phyloP scores from a whole-genome alignment of 2,797 vertebrate species.

The Gephyroberyx darwinii region DNA sequence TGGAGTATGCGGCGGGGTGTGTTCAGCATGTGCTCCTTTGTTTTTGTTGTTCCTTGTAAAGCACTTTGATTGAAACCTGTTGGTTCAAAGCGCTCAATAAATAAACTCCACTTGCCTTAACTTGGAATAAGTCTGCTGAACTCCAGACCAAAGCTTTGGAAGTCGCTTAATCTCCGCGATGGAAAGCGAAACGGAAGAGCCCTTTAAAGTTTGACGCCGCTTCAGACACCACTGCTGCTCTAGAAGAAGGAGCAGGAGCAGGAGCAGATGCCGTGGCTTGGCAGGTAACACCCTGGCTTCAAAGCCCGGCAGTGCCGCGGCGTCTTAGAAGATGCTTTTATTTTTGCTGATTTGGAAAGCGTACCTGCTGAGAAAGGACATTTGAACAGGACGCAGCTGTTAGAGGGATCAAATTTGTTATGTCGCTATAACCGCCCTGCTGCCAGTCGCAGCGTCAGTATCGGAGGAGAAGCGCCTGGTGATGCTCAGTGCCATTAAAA shows the following conservation, averaged over 20 bases:
- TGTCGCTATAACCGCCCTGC: constrained; percentile 12
- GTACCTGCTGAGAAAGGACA: not conserved
- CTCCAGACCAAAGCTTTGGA: not conserved
- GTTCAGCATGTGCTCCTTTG: not conserved
- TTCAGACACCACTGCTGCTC: not conserved
- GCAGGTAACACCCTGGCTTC: constrained; percentile 22
- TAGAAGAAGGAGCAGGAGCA: not conserved
- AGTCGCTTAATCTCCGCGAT: not conserved
- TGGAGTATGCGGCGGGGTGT: too few relatives aligned
- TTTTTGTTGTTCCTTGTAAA: not conserved
- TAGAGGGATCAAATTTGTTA: constrained; percentile 49
- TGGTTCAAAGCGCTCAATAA: not conserved
- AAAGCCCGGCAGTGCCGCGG: constrained; percentile 12
- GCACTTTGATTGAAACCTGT: not conserved
- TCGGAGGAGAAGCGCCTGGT: too few relatives aligned
- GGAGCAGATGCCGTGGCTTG: constrained; percentile 33
- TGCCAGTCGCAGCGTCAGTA: too few relatives aligned
- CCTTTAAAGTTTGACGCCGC: constrained; percentile 32
- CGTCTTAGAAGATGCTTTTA: constrained; percentile 33
- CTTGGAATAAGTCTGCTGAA: too few relatives aligned
- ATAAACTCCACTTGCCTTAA: not conserved
- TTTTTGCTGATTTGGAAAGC: too few relatives aligned
- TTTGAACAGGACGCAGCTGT: not conserved
- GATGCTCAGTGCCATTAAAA: too few relatives aligned
- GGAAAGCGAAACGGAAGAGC: not conserved